Conservation (phyloP, 2,888 invertebrate genomes). For the Scrobipalpa costella region DNA sequence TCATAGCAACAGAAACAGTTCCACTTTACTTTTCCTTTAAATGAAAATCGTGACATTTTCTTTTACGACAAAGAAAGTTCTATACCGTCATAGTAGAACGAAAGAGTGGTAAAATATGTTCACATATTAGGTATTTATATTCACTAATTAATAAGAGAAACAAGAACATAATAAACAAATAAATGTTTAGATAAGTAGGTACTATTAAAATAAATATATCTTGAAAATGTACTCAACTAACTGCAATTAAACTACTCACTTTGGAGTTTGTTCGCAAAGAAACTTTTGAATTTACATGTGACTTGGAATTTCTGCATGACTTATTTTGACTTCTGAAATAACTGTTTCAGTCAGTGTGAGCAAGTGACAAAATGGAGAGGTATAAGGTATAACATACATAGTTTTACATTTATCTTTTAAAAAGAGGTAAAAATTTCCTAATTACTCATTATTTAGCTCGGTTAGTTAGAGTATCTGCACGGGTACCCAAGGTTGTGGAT, state of each 20-base stretch:
- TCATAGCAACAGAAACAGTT: not conserved
- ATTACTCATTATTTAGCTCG: too few species aligned
- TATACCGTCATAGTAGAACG: not conserved
- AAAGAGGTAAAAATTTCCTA: too few species aligned
- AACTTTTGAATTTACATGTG: not conserved
- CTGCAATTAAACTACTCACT: not conserved
- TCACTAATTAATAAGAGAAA: too few species aligned
- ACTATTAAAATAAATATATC: not conserved
- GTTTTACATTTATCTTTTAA: too few species aligned
- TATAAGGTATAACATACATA: too few species aligned
- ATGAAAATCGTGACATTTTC: conserved; percentile 8
- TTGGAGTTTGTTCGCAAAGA: not conserved
- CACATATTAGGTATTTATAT: too few species aligned
- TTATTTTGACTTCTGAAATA: not conserved
- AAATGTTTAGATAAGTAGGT: not conserved
- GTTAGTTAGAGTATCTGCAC: too few species aligned
- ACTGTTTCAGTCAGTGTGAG: not conserved
- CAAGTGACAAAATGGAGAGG: too few species aligned
- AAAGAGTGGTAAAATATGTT: too few species aligned
- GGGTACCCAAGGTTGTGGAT: too few species aligned
- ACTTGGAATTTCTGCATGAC: not conserved
- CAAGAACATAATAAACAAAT: not conserved
- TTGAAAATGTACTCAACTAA: not conserved
- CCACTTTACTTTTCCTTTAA: not conserved
- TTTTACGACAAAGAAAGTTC: not conserved